Percentiles rank a stretch among this genome's conserved stretches.
Evolutionary conservation across 2,797 vertebrate species (phyloP).

Genomic region (Trachurus trachurus): DNA sequence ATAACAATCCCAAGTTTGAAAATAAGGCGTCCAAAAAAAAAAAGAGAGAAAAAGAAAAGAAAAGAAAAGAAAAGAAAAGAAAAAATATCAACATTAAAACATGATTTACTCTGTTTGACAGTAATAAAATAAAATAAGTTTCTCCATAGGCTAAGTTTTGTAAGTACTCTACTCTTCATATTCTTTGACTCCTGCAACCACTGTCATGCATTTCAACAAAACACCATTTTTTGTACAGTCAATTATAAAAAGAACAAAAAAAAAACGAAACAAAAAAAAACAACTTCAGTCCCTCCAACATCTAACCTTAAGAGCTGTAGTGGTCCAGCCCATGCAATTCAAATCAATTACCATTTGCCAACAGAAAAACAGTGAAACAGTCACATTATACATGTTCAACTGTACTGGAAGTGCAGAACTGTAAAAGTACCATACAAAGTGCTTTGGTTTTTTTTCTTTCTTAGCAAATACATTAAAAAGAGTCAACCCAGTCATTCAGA

Average conservation of each 20-base stretch:
- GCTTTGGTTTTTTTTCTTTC: constrained; percentile 76
- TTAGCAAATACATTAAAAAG: constrained; percentile 71
- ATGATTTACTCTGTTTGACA: constrained; percentile 49
- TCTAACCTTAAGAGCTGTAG: constrained; percentile 58
- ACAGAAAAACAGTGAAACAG: constrained; percentile 61
- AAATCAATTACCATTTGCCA: constrained; percentile 41
- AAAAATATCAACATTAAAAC: constrained; percentile 49
- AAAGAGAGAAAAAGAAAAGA: too few relatives aligned
- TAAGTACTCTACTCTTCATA: constrained; percentile 37
- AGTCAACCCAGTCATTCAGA: constrained; percentile 56
- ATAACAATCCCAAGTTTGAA: constrained; percentile 50
- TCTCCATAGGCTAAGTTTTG: constrained; percentile 49
- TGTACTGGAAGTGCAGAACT: constrained; percentile 78
- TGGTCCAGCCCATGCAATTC: constrained; percentile 63
- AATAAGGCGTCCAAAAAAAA: constrained; percentile 56
- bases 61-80: too few relatives aligned
- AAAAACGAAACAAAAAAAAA: background rate
- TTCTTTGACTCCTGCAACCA: constrained; percentile 53
- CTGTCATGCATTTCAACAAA: constrained; percentile 64
- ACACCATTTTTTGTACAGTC: constrained; percentile 59
- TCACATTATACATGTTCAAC: constrained; percentile 68
- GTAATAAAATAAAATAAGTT: constrained; percentile 48
- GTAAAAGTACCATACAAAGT: constrained; percentile 83
- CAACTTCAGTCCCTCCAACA: constrained; percentile 45
- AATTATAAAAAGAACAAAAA: constrained; percentile 53